Base-by-base conservation (phyloP, 2,888 invertebrate species). In the Sacculina carcini region DNA sequence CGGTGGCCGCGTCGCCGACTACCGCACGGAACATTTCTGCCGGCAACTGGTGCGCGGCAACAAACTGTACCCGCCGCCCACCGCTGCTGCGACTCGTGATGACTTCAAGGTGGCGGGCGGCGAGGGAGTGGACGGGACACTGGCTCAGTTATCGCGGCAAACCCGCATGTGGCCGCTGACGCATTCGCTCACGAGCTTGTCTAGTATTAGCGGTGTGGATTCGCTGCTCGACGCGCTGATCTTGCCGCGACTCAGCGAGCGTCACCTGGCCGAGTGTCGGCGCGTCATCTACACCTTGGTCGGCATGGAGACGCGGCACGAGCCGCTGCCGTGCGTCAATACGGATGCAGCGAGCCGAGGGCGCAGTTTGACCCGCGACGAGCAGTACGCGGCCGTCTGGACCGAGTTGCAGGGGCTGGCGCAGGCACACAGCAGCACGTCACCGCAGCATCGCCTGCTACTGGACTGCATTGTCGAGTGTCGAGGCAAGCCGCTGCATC, bases 1-100 rank as follows among this genome's bases (percentile, higher is more conserved):
- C 34, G 94, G 94, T 0, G 94, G 92, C 0, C 71, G 89, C 39
- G 84, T 94, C 39, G 84, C 87, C 0, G 94, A 94, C 65, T 94
- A 94, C 62, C 73, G 57, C 12, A 58, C 58, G 40, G 57, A 64
- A 64, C 90, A 92, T 66, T 86, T 92, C 65, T n/a, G n/a, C n/a
- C 86, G 86, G 0, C 74, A 77, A 7, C 71, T 92, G 34, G 85
- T 92, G 73, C 80, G 83, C 62, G 77, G 78, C 58, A 85, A 86
- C 63, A 72, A 77, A 51, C 63, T 94, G 55, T 72, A 77, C 5
- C 87, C 90, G 0, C n/a, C n/a, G 12, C 21, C 19, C n/a, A 62
- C 77, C 0, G 77, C 78, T 58, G 61, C 61, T 3, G 66, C 66
- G 42, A 67, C 67, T 1, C 61, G 70, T 1, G 71, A 70, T n/a